Conservation (phyloP, 2,797 vertebrate species). For the Chrosomus eos region DNA sequence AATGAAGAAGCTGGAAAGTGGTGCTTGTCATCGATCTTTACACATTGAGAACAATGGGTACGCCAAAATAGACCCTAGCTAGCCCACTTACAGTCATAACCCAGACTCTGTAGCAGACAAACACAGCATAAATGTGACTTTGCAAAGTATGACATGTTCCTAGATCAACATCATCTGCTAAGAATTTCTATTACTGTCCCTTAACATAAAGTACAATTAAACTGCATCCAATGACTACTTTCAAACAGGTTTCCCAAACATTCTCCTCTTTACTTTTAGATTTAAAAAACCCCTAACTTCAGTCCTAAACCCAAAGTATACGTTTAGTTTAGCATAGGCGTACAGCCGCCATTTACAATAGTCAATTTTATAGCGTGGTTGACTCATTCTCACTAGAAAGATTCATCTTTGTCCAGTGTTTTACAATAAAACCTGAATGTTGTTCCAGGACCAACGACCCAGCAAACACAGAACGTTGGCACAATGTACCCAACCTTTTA, state of each 20-base stretch:
- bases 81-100: conserved; percentile 25
- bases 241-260: neutral
- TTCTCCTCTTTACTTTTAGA: no score
- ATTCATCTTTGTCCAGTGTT: no score
- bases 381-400: no score
- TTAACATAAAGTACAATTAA: neutral
- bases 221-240: neutral
- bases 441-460: neutral
- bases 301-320: no score
- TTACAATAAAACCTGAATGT: neutral
- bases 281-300: no score
- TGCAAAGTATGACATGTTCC: neutral
- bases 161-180: neutral
- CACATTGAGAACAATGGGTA: neutral
- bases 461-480: no score
- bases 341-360: no score
- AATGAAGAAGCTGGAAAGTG: conserved; percentile 41
- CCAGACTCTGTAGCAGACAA: neutral
- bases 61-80: conserved; percentile 37
- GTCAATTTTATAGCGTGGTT: no score
- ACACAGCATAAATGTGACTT: neutral
- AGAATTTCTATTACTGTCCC: neutral
- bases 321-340: no score
- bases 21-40: conserved; percentile 4
- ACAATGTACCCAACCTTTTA: no score